Evolutionary conservation across 2,888 invertebrate genomes (phyloP).

Genomic region (Thyatira batis): DNA sequence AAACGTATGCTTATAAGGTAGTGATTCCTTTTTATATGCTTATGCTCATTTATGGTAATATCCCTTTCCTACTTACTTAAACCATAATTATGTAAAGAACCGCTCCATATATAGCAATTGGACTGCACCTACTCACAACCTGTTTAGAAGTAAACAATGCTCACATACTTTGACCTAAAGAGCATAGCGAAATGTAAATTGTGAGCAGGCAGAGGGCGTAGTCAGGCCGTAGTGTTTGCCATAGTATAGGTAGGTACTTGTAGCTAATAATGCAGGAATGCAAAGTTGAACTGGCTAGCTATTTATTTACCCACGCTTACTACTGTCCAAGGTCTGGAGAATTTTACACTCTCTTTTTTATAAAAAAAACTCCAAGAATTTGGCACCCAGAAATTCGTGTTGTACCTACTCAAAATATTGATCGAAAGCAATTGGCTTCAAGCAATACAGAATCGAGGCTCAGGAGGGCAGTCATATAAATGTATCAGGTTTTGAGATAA

Average conservation of each 20-base stretch:
- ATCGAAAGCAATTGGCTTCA: too few relatives aligned
- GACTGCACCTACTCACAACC: slow-evolving; percentile 23
- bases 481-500: too few relatives aligned
- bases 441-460: too few relatives aligned
- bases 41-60: neutral
- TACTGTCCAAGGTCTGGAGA: too few relatives aligned
- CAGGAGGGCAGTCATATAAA: too few relatives aligned
- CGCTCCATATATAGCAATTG: neutral
- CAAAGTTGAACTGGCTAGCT: neutral
- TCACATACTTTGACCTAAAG: slow-evolving; percentile 36
- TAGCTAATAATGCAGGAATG: neutral
- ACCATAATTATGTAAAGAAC: neutral
- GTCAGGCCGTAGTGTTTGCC: slow-evolving; percentile 15
- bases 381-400: too few relatives aligned
- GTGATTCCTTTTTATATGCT: too few relatives aligned
- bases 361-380: too few relatives aligned
- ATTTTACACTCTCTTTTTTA: too few relatives aligned
- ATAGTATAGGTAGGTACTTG: slow-evolving; percentile 18
- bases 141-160: slow-evolving; percentile 31
- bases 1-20: too few relatives aligned
- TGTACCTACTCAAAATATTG: too few relatives aligned
- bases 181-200: slow-evolving; percentile 27
- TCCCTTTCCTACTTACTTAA: neutral
- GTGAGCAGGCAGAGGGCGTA: slow-evolving; percentile 9
- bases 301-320: neutral